Evolutionary conservation across 2,888 invertebrate genomes (phyloP), one percentile per base, ranked within the genome.

Genomic region (Hipparchia semele): DNA sequence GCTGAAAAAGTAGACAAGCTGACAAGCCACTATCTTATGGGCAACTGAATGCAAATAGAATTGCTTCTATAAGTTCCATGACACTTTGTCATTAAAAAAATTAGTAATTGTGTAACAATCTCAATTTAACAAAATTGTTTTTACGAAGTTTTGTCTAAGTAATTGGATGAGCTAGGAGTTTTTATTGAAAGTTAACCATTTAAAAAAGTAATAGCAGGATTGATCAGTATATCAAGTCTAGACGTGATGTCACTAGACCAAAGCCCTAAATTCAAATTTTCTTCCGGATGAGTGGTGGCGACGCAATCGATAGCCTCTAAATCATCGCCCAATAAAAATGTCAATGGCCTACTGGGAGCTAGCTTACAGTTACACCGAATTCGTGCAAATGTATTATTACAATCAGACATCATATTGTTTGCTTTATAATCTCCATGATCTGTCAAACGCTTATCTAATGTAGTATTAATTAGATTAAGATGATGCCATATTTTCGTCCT

Each of bases 301-400:
- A 80, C 81, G 79, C 84, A 90, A 94, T 94, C 92, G 91, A 94
- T 94, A 86, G 85, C 80, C 82, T 80, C 84, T 92, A 92, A 91
- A 93, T 94, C 92, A 93, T 91, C 85, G 85, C 79, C 86, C 88
- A 90, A 92, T 93, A 92, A 93, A 93, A 92, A 90, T 91, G 93
- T 93, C 93, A 91, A 84, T 91, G 89, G 87, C 90, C 91, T 84
- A 86, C 79, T 80, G 80, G 78, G 74, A 61, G 33, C 51, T 39
- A 75, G 83, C 75, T 71, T 71, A 71, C 77, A 71, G 74, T 92
- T 77, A 91, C 90, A 93, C 90, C 87, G 88, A 73, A 51, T 39
- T 3, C 1, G 59, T 33, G 10, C 23, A 10, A 10, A 2, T 8
- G 9, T 6, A 46, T 46, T 46, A 6, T 56, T 13, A 0, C 54